phyloP scores from a whole-genome alignment of 2,888 invertebrate genomes.

The Latrodectus hesperus region DNA sequence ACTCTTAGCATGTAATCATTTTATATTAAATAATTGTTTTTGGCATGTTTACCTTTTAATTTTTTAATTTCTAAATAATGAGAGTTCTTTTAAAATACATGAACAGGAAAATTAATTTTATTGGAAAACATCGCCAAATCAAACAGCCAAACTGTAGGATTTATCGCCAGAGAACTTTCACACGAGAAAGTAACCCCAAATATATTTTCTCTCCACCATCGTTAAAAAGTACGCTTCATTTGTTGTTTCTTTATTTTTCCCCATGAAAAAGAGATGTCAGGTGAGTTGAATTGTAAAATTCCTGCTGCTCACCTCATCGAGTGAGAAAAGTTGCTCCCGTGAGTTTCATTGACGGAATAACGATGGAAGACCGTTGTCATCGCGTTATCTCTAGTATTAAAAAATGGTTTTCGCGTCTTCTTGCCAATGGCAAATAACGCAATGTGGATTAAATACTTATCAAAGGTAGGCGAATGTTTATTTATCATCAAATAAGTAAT shows the following conservation, averaged over 20 bases:
- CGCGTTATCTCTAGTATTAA: not conserved
- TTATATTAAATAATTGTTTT: not conserved
- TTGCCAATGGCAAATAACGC: not conserved
- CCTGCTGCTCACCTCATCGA: conserved; percentile 24
- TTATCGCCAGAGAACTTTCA: conserved; percentile 38
- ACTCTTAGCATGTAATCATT: not conserved
- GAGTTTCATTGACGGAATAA: conserved; percentile 30
- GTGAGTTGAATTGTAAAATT: conserved; percentile 48
- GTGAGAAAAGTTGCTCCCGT: conserved; percentile 35
- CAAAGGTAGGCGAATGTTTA: not conserved
- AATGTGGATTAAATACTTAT: conserved; percentile 14
- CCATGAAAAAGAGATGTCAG: conserved; percentile 22
- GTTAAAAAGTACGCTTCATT: conserved; percentile 42
- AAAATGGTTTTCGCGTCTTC: not conserved
- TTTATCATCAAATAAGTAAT: too few relatives aligned
- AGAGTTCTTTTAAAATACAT: not conserved
- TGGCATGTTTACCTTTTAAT: not conserved
- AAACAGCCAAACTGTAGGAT: too few relatives aligned
- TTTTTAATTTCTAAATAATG: too few relatives aligned
- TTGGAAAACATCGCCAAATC: conserved; percentile 24
- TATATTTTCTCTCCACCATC: conserved; percentile 17
- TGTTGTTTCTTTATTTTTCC: conserved; percentile 37
- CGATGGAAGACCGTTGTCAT: conserved; percentile 15
- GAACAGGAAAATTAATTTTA: not conserved
- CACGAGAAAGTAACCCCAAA: conserved; percentile 30